Evolutionary conservation across 2,797 vertebrate species (phyloP), one percentile per base, ranked within the genome.

Genomic region (Threskiornis aethiopicus): DNA sequence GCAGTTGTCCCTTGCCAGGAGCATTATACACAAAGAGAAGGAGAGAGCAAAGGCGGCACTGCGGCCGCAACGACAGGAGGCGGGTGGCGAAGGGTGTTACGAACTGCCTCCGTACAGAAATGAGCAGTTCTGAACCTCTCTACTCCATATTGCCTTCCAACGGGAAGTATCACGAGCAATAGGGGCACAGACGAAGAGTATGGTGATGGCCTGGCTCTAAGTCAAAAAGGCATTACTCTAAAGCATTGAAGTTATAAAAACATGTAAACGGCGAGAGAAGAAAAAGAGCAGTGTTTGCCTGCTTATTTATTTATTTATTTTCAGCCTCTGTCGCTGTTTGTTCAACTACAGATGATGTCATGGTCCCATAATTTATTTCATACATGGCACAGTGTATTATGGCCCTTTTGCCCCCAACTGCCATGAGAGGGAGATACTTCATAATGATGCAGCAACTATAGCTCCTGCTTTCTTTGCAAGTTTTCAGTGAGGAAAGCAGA

Each of bases 21-120:
- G 16, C 8, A 20, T 24, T 31, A 21, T 12, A 59, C 21, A 26
- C 42, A 42, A 78, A 80, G 47, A 39, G 19, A 72, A 42, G 71
- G 17, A 78, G 31, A 41, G 17, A 46, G 80, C n/a, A 73, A 73
- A 83, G 21, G 86, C 81, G 55, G 59, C 39, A 47, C 13, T 0
- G 2, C 0, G 14, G 28, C 49, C 2, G 0, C 57, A 47, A 13
- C 0, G 0, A 57, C 12, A 7, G 24, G 20, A 61, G n/a, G 12
- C 3, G 3, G 33, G 59, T 47, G 21, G 39, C 65, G 14, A 79
- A 62, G 44, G 19, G 24, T 11, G 17, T 41, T 46, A 52, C 0
- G 3, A 85, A 89, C 19, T 59, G 59, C 39, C 16, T 58, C 29
- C 11, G 0, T 21, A 41, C 22, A 84, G 52, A 42, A 86, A 79